Base-by-base conservation (phyloP, 2,113 vertebrate species). In the Ageneiosus marmoratus region DNA sequence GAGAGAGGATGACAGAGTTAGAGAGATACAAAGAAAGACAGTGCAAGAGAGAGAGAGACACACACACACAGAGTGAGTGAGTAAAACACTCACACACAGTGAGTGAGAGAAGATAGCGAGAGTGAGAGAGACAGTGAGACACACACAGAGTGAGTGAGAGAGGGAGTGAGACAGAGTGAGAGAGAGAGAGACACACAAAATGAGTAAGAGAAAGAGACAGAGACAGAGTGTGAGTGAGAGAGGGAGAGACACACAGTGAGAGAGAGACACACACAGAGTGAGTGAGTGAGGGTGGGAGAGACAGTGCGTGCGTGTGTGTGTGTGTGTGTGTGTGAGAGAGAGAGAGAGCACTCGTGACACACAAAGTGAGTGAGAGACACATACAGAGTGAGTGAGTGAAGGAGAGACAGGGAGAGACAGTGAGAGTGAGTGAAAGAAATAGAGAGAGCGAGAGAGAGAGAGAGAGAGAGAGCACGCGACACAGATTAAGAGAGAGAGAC, bases 51-150 rank as follows among this genome's bases (percentile, higher is more conserved):
- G n/a, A 29, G 1, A 62, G 58, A 1, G 56, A 58, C 4, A n/a
- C 6, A 58, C 3, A 20, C 51, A 55, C 16, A 22, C 0, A 22
- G 18, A 22, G 0, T 3, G 18, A 60, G 56, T 11, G 15, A 16
- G 11, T 96, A 82, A 16, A 13, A 65, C 29, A 63, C 12, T n/a
- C n/a, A n/a, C n/a, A n/a, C n/a, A 63, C 27, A 63, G 56, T 8
- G 55, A 27, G 16, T 2, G 53, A 56, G 20, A 7, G 53, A 56
- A 4, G 9, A 4, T 3, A 4, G 22, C 18, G 8, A 20, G 22
- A 3, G 2, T 18, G 18, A 8, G 8, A 8, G 53, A 22, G 20
- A 22, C 18, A 56, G 20, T 4, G 53, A 22, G 22, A 58, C 56
- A 10, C 5, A 58, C 22, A n/a, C 1, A 20, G 7, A 32, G 27